Evolutionary conservation across 2,888 invertebrate genomes (phyloP), one percentile per base, ranked within the genome.

Genomic region (Ophion ellenae): DNA sequence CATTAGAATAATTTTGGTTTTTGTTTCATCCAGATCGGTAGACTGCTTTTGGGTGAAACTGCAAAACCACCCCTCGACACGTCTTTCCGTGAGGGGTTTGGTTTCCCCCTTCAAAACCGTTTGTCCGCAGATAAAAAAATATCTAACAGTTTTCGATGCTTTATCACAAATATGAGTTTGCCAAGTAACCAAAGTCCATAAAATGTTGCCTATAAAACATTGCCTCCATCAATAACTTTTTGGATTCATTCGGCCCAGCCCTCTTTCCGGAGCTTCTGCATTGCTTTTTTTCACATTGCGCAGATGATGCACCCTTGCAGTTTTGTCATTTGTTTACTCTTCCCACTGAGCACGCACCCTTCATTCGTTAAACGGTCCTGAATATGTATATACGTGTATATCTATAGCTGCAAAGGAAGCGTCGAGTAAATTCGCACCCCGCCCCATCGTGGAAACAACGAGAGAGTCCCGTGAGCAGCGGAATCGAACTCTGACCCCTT

Each of bases 321-420:
- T 86, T 90, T 91, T 91, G 92, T 91, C 92, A 94, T 93, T 93
- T 94, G 93, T 93, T 94, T 93, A 92, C 92, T 92, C 90, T 90
- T 90, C 89, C 89, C 32, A 63, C 7, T 36, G 7, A 17, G 47
- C 77, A 75, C 76, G 64, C 75, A 85, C 82, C 83, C 85, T 81
- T 78, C 61, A 61, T 75, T 70, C 73, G 78, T 73, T 36, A 40
- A 47, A 80, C 73, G 59, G 47, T 2, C 9, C 10, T 40, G 3
- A 6, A 40, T 45, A 14, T 59, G 45, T 24, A 76, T 40, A 61
- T 61, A 0, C 6, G 11, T 20, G 3, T 14, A 40, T 24, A 45
- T 20, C 9, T 11, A 20, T 10, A 47, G 24, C 57, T 79, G 76
- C 47, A 74, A 73, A 78, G 81, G 77, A 73, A 73, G 69, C 77